Evolutionary conservation across 2,797 vertebrate species (phyloP).

Genomic region (Clarias fuscus): DNA sequence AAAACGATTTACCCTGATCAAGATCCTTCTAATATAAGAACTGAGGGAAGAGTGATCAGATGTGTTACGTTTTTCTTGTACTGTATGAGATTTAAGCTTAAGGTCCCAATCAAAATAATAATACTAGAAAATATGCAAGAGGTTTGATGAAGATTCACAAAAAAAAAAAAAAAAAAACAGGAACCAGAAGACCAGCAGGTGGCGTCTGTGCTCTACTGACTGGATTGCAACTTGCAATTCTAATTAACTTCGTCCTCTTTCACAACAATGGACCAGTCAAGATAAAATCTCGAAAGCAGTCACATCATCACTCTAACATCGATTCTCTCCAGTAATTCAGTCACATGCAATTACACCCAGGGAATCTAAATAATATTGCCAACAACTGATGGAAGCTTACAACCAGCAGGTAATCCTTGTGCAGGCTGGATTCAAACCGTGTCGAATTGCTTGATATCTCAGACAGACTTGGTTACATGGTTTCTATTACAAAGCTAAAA

Average conservation of each 20-base stretch:
- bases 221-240: background rate
- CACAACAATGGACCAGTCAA: background rate
- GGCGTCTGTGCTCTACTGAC: constrained; percentile 9
- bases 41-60: background rate
- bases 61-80: background rate
- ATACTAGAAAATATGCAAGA: background rate
- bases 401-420: background rate
- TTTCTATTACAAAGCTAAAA: background rate
- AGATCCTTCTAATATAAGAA: background rate
- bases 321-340: background rate
- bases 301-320: background rate
- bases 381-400: background rate
- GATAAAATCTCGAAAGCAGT: background rate
- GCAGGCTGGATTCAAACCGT: background rate
- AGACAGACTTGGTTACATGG: background rate
- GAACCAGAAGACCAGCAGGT: constrained; percentile 22
- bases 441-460: background rate
- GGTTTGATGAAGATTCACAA: background rate
- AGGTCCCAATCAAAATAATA: background rate
- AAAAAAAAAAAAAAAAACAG: background rate
- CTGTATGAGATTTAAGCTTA: background rate
- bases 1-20: background rate
- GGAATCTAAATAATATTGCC: background rate
- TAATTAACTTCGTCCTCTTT: background rate
- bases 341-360: background rate